These are phyloP conservation scores for Mareca penelope DNA, from an alignment of 2,797 vertebrate genomes.

Conservation along the genomic window DNA sequence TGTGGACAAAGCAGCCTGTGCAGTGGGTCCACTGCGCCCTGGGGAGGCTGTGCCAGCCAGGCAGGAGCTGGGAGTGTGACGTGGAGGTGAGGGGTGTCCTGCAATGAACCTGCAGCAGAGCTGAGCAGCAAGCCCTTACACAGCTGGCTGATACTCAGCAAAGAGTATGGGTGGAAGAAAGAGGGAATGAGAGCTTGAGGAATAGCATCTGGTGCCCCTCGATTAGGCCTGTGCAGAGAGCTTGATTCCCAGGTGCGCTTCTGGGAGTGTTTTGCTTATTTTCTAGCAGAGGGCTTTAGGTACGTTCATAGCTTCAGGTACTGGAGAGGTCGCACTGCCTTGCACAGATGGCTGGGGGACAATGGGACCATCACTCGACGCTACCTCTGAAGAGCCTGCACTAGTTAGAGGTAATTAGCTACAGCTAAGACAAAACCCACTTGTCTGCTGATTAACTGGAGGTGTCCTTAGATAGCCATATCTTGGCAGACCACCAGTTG, in stretches of 20 bases:
- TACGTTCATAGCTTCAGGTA: not conserved
- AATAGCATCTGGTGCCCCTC: not conserved
- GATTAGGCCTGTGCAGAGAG: not conserved
- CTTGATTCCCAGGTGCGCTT: not conserved
- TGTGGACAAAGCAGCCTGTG: not conserved
- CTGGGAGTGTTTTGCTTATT: not conserved
- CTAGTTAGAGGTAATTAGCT: not conserved
- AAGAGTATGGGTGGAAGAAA: not conserved
- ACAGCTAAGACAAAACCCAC: not conserved
- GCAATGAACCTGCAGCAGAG: not conserved
- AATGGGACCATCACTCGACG: not conserved
- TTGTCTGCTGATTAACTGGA: not conserved
- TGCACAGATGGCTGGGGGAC: not conserved
- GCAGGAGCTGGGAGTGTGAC: not conserved
- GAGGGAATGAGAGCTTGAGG: not conserved
- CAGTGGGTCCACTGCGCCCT: not conserved
- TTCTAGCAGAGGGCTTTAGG: not conserved
- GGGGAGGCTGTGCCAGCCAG: not conserved
- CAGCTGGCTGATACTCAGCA: not conserved
- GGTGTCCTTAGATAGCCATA: not conserved
- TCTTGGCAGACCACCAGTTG: not conserved
- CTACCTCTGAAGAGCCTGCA: not conserved
- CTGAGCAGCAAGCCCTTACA: not conserved
- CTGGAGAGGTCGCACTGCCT: not conserved
- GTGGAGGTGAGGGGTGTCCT: not conserved